A percentile compares a stretch with the other conserved stretches of the same genome.
Evolutionary conservation across 2,113 vertebrate genomes (phyloP).

Genomic region (Siphamia tubifer): DNA sequence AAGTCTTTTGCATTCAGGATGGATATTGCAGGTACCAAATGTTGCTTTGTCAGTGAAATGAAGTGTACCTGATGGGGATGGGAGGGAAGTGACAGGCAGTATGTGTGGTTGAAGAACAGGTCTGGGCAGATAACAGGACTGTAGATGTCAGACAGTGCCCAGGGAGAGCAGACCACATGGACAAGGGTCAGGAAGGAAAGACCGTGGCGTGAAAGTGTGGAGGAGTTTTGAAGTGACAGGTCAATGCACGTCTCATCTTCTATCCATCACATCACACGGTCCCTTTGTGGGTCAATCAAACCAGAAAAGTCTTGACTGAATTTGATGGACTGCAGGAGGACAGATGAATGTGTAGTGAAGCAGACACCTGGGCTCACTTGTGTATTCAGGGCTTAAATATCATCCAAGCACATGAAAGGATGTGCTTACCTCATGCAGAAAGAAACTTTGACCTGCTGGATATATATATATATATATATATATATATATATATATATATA

Average conservation of each 20-base stretch:
- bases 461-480: not conserved
- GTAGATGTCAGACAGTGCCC: slow-evolving; percentile 16
- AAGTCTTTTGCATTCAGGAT: not conserved
- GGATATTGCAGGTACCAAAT: not conserved
- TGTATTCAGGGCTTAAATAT: slow-evolving; percentile 24
- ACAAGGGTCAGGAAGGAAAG: slow-evolving; percentile 38
- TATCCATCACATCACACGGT: slow-evolving; percentile 64
- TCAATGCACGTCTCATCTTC: slow-evolving; percentile 56
- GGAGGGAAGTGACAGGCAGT: slow-evolving; percentile 25
- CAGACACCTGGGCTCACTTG: slow-evolving; percentile 31
- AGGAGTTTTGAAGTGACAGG: slow-evolving; percentile 51
- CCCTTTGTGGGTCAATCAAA: slow-evolving; percentile 61
- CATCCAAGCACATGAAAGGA: slow-evolving; percentile 3
- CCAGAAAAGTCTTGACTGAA: slow-evolving; percentile 33
- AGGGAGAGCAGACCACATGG: slow-evolving; percentile 26
- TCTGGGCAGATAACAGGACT: slow-evolving; percentile 1
- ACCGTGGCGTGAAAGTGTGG: not conserved
- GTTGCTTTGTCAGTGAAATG: not conserved
- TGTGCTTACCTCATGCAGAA: not conserved
- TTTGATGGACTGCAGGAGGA: slow-evolving; percentile 45
- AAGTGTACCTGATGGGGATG: not conserved
- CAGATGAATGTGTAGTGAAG: slow-evolving; percentile 35
- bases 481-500: too few relatives aligned
- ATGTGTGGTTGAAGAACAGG: slow-evolving; percentile 9
- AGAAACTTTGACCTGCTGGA: not conserved